Evolutionary conservation across 2,888 invertebrate species (phyloP).

Genomic region (Platycheirus rosarum): DNA sequence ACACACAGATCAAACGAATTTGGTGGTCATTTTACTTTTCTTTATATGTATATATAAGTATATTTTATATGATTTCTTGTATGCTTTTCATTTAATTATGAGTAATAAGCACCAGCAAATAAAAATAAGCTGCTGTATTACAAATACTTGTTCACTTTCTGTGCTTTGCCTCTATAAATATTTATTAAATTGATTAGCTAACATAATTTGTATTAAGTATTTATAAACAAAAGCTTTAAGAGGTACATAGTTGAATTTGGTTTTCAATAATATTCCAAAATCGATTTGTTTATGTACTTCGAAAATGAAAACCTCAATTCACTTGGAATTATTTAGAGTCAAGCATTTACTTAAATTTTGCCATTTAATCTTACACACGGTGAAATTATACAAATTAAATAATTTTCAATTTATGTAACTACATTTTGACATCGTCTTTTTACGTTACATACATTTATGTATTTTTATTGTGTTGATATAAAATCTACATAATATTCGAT

Average conservation of each 20-base stretch:
- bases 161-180: conserved; percentile 12
- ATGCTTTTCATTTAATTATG: conserved; percentile 27
- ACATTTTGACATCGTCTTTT: too few relatives aligned
- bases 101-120: conserved; percentile 30
- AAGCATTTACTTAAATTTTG: neutral
- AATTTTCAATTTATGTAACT: too few relatives aligned
- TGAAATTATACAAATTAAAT: neutral
- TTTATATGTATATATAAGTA: conserved; percentile 27
- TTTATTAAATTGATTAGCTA: conserved; percentile 46
- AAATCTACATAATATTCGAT: conserved; percentile 74
- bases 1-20: conserved; percentile 66
- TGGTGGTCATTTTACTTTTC: conserved; percentile 62
- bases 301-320: neutral
- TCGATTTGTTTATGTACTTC: neutral
- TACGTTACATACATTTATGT: conserved; percentile 21
- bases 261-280: neutral
- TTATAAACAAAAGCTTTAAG: conserved; percentile 5
- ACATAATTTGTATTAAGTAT: neutral
- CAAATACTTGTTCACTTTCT: conserved; percentile 41
- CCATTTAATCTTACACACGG: neutral
- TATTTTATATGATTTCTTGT: conserved; percentile 22
- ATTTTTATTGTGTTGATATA: conserved; percentile 62
- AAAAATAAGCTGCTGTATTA: conserved; percentile 41
- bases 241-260: conserved; percentile 12
- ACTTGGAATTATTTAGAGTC: neutral